Conservation (phyloP, 2,113 vertebrate genomes). For the Murina feae region DNA sequence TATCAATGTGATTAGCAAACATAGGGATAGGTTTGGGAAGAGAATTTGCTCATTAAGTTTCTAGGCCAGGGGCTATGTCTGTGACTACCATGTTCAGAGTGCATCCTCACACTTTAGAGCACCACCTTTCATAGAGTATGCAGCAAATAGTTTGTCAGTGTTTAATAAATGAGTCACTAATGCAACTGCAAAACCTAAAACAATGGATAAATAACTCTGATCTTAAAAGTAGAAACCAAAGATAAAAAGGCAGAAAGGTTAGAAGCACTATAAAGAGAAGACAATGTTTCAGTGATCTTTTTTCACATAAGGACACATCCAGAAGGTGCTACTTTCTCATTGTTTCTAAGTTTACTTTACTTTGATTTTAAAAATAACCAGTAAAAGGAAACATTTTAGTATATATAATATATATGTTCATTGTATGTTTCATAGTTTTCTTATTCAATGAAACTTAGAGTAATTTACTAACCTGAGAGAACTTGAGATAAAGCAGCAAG, state of each 20-base stretch:
- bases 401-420: neutral
- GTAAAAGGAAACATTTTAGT: neutral
- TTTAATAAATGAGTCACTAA: neutral
- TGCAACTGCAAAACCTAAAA: neutral
- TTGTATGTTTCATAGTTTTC: neutral
- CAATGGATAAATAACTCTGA: neutral
- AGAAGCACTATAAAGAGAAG: neutral
- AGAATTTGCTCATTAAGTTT: neutral
- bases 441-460: neutral
- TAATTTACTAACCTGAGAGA: neutral
- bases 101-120: neutral
- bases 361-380: constrained; percentile 18
- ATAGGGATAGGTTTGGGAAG: neutral
- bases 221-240: neutral
- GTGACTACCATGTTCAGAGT: neutral
- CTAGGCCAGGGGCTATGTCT: neutral
- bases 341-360: neutral
- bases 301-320: neutral
- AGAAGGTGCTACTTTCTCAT: neutral
- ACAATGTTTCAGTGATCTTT: neutral
- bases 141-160: neutral
- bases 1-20: neutral
- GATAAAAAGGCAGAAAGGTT: neutral
- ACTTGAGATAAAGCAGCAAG: neutral
- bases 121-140: neutral